Evolutionary conservation across 2,888 invertebrate genomes (phyloP), one percentile per base, ranked within the genome.

Genomic region (Caenorhabditis virilis): DNA sequence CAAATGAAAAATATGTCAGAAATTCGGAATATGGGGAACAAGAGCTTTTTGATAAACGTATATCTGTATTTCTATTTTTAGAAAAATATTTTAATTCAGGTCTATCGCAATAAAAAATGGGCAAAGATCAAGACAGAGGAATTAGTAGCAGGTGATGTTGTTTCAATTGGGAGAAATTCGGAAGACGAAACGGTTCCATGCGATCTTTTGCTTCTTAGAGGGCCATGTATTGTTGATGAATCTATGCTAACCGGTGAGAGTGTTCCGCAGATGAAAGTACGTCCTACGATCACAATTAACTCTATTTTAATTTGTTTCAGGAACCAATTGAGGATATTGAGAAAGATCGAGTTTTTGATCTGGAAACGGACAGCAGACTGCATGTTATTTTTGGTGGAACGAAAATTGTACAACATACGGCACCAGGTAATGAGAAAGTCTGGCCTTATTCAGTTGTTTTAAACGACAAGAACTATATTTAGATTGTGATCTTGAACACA

Each of bases 171-270:
- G 11, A 88, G 97, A 72, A 91, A 92, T 7, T 52, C 55, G 16
- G 91, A 91, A 83, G 95, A 95, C 78, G 91, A 84, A 62, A 87
- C 94, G 67, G 75, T 82, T 42, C 98, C 98, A 1, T 98, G 98
- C 85, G 98, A 99, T 85, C 88, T 98, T 84, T 87, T 98, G 26
- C 86, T 99, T 41, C 84, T 99, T 55, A 88, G 95, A 81, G 98
- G 98, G 7, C 91, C 92, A 1, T 97, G 97, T 84, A 95, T 99
- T 79, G 93, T 99, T 0, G 98, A 99, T 84, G 98, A 99, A 85
- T 95, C 95, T 77, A 95, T 98, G 95, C 87, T 99, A 65, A 99
- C 98, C 15, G 97, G 90, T 52, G 98, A 98, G 86, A 95, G 95
- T 65, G 95, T 99, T 6, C 98, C 98, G 1, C 97, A 97, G 86